A percentile compares a stretch with the other conserved stretches of the same genome.
Evolutionary conservation across 2,888 invertebrate species (phyloP).

Genomic region (Dexiosoma caninum): DNA sequence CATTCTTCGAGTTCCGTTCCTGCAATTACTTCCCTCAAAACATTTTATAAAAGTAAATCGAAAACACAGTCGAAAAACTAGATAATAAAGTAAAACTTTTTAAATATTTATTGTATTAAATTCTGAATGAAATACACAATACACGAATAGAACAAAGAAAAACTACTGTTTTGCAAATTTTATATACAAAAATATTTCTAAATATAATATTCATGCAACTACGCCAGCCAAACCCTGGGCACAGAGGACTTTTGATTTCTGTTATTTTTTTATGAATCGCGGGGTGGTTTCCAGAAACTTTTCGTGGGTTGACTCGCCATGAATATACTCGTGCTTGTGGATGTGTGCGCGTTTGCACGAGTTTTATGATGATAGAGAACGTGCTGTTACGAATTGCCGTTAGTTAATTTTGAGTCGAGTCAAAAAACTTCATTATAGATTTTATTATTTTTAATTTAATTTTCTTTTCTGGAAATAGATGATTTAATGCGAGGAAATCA

Average conservation of each 20-base stretch:
- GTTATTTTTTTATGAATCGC: background rate
- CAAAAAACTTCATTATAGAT: slow-evolving; percentile 12
- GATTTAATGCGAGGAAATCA: slow-evolving; percentile 9
- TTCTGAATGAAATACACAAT: slow-evolving; percentile 24
- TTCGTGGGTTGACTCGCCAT: background rate
- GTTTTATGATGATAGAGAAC: slow-evolving; percentile 16
- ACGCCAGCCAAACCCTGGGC: background rate
- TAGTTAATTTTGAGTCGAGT: background rate
- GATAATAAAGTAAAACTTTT: slow-evolving; percentile 49
- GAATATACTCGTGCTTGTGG: no score
- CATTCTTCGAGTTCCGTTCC: background rate
- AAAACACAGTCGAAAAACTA: slow-evolving; percentile 23
- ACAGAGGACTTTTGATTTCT: background rate
- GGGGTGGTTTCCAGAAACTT: slow-evolving; percentile 5
- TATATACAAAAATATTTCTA: slow-evolving; percentile 19
- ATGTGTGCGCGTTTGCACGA: background rate
- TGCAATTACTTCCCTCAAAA: background rate
- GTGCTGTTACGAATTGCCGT: background rate
- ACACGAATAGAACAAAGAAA: background rate
- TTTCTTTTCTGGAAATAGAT: background rate
- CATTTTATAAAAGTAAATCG: slow-evolving; percentile 15
- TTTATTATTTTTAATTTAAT: slow-evolving; percentile 9
- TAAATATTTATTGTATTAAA: slow-evolving; percentile 53
- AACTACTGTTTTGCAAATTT: slow-evolving; percentile 30
- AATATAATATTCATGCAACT: slow-evolving; percentile 23